Conservation (phyloP, 1,140 invertebrate species). For the Thaumatotibia leucotreta region DNA sequence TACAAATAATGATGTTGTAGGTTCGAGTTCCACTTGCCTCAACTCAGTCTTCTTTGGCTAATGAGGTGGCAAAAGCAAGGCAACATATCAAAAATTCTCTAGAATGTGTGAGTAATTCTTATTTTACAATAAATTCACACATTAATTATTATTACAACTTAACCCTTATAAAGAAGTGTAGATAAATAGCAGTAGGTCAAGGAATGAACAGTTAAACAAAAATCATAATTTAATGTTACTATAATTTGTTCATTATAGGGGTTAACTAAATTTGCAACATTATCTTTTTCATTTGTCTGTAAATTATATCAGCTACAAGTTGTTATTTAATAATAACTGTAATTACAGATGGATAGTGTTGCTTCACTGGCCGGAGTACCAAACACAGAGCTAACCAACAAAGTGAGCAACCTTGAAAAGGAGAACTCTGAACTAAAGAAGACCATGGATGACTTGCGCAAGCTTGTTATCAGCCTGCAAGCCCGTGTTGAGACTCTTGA, state of each 20-base stretch:
- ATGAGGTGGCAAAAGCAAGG: slow-evolving; percentile 81
- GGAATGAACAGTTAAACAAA: not conserved
- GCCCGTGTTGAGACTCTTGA: slow-evolving; percentile 56
- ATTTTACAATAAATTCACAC: slow-evolving; percentile 31
- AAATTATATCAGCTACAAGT: no score
- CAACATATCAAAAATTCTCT: slow-evolving; percentile 82
- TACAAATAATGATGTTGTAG: slow-evolving; percentile 36
- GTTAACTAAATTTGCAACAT: slow-evolving; percentile 9
- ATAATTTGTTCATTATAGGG: slow-evolving; percentile 23
- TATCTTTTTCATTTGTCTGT: no score
- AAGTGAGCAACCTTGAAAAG: slow-evolving; percentile 68
- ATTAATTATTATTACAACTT: slow-evolving; percentile 5
- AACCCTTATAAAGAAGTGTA: slow-evolving; percentile 7
- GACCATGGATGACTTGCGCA: slow-evolving; percentile 57
- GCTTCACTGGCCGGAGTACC: slow-evolving; percentile 63
- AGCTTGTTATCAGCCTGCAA: slow-evolving; percentile 59
- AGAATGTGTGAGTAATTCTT: slow-evolving; percentile 78
- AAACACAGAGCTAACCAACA: slow-evolving; percentile 65
- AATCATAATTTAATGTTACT: not conserved
- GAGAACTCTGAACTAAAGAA: slow-evolving; percentile 68
- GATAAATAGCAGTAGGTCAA: slow-evolving; percentile 16
- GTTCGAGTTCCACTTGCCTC: slow-evolving; percentile 42
- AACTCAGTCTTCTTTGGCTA: slow-evolving; percentile 75
- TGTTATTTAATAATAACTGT: slow-evolving; percentile 13
- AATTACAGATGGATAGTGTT: slow-evolving; percentile 75